phyloP scores from a whole-genome alignment of 2,888 invertebrate species.

The Leptothorax acervorum region DNA sequence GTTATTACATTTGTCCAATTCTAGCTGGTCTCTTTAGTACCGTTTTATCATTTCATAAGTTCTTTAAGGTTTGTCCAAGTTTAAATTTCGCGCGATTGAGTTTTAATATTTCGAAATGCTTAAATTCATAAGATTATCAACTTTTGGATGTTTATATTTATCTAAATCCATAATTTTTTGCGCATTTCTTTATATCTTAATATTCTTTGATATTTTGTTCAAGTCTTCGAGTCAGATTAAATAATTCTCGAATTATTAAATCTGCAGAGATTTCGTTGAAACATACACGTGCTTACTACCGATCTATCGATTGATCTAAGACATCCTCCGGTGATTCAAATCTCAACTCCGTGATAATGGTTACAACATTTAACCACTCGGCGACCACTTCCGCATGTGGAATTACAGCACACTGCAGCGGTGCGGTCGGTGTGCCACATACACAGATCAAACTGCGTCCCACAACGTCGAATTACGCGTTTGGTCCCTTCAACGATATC shows the following conservation, averaged over 20 bases:
- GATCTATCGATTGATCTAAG: slow-evolving; percentile 8
- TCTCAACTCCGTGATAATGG: slow-evolving; percentile 30
- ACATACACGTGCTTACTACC: not conserved
- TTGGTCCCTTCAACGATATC: slow-evolving; percentile 50
- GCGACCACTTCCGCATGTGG: slow-evolving; percentile 37
- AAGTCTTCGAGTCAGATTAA: not conserved
- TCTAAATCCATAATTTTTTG: not conserved
- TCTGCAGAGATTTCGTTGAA: not conserved
- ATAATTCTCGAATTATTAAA: not conserved
- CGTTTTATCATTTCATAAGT: slow-evolving; percentile 3
- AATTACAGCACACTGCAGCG: slow-evolving; percentile 37
- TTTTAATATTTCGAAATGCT: not conserved
- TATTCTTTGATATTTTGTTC: not conserved
- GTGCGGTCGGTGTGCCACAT: slow-evolving; percentile 31
- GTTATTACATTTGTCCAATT: slow-evolving; percentile 31
- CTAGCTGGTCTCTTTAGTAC: slow-evolving; percentile 32
- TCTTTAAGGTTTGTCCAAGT: not conserved
- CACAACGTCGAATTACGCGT: slow-evolving; percentile 40
- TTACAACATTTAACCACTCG: slow-evolving; percentile 36
- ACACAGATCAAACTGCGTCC: slow-evolving; percentile 33
- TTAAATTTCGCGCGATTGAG: slow-evolving; percentile 1
- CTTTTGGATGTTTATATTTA: not conserved
- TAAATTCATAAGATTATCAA: not conserved
- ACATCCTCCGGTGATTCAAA: not conserved
- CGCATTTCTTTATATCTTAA: not conserved